Conservation (phyloP, 2,797 vertebrate genomes). For the Sebastes taczanowskii region DNA sequence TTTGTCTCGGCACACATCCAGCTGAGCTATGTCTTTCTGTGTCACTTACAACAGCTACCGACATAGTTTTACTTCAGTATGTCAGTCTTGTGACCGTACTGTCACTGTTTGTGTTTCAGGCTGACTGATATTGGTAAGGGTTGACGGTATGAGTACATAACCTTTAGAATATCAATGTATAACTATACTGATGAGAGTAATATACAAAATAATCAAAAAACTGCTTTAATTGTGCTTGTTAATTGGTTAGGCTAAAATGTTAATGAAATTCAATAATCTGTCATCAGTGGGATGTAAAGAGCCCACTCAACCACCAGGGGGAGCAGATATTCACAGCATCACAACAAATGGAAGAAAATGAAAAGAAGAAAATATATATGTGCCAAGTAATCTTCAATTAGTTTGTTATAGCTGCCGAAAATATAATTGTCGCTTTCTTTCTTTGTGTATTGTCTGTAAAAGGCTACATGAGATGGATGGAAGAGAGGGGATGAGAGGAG, state of each 20-base stretch:
- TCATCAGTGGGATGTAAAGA: background rate
- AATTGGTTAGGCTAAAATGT: background rate
- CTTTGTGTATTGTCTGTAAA: background rate
- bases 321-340: slow-evolving; percentile 8
- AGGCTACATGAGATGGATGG: background rate
- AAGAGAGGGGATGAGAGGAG: background rate
- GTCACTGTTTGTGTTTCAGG: background rate
- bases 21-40: background rate
- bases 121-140: background rate
- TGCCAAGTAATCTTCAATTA: background rate
- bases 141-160: background rate
- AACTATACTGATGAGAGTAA: background rate
- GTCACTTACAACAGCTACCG: background rate
- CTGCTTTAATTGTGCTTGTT: background rate
- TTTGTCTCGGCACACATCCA: background rate
- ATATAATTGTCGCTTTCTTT: background rate
- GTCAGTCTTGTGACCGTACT: background rate
- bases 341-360: background rate
- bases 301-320: slow-evolving; percentile 33
- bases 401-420: background rate
- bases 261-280: background rate
- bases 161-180: background rate
- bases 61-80: background rate
- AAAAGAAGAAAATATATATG: background rate
- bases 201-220: background rate